Evolutionary conservation across 2,113 vertebrate genomes (phyloP).

Genomic region (Sitta europaea): DNA sequence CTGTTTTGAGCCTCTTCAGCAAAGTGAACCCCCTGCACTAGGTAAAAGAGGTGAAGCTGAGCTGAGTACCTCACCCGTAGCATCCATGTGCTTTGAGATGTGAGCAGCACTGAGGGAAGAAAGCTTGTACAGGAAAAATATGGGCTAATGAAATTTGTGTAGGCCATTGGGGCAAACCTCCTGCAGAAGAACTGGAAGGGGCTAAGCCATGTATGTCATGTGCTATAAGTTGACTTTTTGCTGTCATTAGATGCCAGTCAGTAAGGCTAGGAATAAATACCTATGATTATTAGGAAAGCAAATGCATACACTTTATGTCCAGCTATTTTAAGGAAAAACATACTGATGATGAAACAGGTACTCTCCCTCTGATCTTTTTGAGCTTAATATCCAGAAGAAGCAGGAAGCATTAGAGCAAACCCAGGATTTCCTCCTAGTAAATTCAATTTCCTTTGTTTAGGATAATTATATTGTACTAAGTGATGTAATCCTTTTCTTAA

Average conservation of each 20-base stretch:
- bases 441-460: not conserved
- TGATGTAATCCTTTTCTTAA: not conserved
- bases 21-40: not conserved
- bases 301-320: not conserved
- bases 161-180: not conserved
- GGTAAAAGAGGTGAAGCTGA: not conserved
- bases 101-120: not conserved
- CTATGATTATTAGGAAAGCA: not conserved
- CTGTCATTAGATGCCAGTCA: not conserved
- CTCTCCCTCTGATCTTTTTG: not conserved
- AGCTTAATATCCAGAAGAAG: not conserved
- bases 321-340: not conserved
- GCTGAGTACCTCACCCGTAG: not conserved
- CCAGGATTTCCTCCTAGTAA: slow-evolving; percentile 41
- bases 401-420: slow-evolving; percentile 37
- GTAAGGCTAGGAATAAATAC: not conserved
- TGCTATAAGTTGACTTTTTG: not conserved
- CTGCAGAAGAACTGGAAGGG: not conserved
- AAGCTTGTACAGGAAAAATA: not conserved
- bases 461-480: not conserved
- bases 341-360: not conserved
- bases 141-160: not conserved
- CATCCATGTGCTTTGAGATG: not conserved
- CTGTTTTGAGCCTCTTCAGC: not conserved
- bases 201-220: accelerated